A percentile compares a stretch with the other conserved stretches of the same genome.
Conservation (phyloP, 1,140 invertebrate genomes). For the Lethocerus indicus region DNA sequence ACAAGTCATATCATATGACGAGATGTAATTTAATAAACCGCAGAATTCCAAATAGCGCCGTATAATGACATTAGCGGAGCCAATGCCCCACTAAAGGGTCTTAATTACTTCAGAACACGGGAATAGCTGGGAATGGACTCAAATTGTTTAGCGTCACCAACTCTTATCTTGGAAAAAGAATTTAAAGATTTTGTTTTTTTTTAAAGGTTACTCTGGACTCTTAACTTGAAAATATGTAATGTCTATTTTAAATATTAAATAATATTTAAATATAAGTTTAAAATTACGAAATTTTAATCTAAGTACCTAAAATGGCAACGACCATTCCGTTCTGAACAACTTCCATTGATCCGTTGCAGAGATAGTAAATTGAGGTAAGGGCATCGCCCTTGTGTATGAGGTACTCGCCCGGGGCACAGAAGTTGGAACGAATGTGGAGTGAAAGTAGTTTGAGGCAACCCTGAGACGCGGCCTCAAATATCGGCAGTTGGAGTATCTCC, state of each 20-base stretch:
- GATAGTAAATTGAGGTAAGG: conserved; percentile 87
- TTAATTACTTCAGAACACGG: background rate
- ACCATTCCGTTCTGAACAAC: conserved; percentile 96
- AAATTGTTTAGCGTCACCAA: too few species aligned
- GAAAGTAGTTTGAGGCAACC: conserved; percentile 83
- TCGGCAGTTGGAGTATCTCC: conserved; percentile 83
- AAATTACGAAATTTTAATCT: too few species aligned
- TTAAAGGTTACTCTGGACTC: too few species aligned
- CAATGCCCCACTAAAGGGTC: too few species aligned
- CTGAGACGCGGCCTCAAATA: conserved; percentile 84
- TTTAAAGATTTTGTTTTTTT: too few species aligned
- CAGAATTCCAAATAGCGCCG: too few species aligned
- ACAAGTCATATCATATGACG: background rate
- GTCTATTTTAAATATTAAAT: too few species aligned
- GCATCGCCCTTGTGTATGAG: conserved; percentile 94
- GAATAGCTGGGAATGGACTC: background rate
- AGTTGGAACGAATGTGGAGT: conserved; percentile 67
- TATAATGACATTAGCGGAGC: too few species aligned
- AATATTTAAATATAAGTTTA: too few species aligned
- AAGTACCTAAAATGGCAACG: conserved; percentile 91
- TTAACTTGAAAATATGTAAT: too few species aligned
- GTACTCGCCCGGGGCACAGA: conserved; percentile 93
- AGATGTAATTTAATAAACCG: background rate
- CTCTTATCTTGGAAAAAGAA: too few species aligned
- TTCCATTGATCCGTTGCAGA: conserved; percentile 96